Evolutionary conservation across 2,113 vertebrate genomes (phyloP).

Genomic region (Tragulus kanchil): DNA sequence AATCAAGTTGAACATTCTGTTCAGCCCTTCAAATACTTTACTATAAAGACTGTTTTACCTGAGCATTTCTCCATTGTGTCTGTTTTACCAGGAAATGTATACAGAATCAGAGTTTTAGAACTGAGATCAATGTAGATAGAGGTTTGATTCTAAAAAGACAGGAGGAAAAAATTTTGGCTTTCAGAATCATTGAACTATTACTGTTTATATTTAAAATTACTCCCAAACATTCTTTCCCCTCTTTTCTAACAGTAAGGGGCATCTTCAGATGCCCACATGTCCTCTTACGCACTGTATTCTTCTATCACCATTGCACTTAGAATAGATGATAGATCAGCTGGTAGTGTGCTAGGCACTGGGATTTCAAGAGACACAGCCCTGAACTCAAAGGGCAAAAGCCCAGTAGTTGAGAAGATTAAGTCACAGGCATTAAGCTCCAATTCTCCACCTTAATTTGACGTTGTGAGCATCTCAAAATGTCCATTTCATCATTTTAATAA

Average conservation of each 20-base stretch:
- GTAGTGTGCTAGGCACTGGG: background rate
- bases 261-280: slow-evolving; percentile 23
- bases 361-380: background rate
- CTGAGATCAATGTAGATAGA: background rate
- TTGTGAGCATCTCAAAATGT: slow-evolving; percentile 3
- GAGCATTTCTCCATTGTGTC: background rate
- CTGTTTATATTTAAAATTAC: slow-evolving; percentile 40
- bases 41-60: background rate
- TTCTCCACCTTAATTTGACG: background rate
- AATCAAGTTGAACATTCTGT: slow-evolving; percentile 40
- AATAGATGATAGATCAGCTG: background rate
- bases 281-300: background rate
- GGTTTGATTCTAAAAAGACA: slow-evolving; percentile 41
- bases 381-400: background rate
- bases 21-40: background rate
- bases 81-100: slow-evolving; percentile 59
- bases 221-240: slow-evolving; percentile 24
- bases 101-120: slow-evolving; percentile 46
- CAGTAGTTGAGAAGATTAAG: slow-evolving; percentile 4
- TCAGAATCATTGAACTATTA: slow-evolving; percentile 26
- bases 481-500: slow-evolving; percentile 50
- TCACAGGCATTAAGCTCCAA: slow-evolving; percentile 31
- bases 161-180: slow-evolving; percentile 29
- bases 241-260: background rate
- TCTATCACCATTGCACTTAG: slow-evolving; percentile 55